Base-by-base conservation (phyloP, 2,888 invertebrate species). In the Orchesellides sinensis region DNA sequence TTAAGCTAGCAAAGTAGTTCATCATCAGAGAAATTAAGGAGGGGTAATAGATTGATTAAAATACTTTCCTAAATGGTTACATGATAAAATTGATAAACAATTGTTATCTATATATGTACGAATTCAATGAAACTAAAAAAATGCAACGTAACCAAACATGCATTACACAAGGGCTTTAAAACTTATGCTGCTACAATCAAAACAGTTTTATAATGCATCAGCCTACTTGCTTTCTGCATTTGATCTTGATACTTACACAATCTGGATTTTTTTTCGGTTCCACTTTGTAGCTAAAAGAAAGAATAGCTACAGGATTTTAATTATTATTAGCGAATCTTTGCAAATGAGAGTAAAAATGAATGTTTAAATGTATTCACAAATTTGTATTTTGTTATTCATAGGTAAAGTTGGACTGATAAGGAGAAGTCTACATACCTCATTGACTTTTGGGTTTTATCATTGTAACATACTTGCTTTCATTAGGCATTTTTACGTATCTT, bases 21-120 rank as follows among this genome's bases (percentile, higher is more conserved):
- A 54, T 54, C 40, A 63, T 54, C 54, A 29, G n/a, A 29, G n/a
- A 47, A 3, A 17, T 21, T 19, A 6, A 49, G 21, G 61, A 40
- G 56, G 56, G 63, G 65, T 49, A 61, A 45, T 10, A 59, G 54
- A 69, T 66, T 68, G 68, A 66, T 77, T 47, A 68, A 49, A 78
- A 69, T 69, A 59, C 68, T 68, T 77, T 77, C 59, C 68, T 77
- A 77, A 68, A 61, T 69, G 61, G 61, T 78, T 78, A 61, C 61
- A 78, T 49, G 69, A 68, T 66, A 49, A 63, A 68, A 29, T 35
- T 63, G 63, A 49, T 74, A 21, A 63, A 63, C 52, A 74, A 61
- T n/a, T 63, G 63, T 32, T 21, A 74, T 49, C 59, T 29, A 61
- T 23, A 40, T 54, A 49, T 49, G 47, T 69, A 21, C 29, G 32